Evolutionary conservation across 1,140 invertebrate species (phyloP).

Genomic region (Lepidurus packardi): DNA sequence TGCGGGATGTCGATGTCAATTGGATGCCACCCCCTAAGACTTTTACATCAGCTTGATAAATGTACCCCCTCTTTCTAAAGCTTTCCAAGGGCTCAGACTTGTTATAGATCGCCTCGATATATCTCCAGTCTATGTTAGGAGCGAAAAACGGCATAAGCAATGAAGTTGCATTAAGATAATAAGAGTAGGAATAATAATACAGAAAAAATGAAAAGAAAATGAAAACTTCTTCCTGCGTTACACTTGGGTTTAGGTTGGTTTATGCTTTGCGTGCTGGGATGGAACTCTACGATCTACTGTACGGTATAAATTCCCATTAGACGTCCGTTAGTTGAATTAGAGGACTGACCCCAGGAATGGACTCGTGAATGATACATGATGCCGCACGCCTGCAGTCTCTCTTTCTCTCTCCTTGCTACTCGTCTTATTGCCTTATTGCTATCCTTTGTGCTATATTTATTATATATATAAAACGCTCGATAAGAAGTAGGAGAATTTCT

Average conservation of each 20-base stretch:
- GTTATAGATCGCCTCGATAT: neutral
- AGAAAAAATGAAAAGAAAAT: too few relatives aligned
- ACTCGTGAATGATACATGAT: conserved; percentile 11
- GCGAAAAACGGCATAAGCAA: neutral
- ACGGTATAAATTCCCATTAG: conserved; percentile 19
- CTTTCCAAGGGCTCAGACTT: neutral
- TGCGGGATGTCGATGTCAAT: conserved; percentile 14
- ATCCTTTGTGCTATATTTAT: neutral
- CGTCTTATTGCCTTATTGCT: neutral
- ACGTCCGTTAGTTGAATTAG: conserved; percentile 13
- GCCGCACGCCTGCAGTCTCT: conserved; percentile 4
- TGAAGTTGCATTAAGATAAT: too few relatives aligned
- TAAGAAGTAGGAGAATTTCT: too few relatives aligned
- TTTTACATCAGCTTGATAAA: neutral
- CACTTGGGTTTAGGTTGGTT: too few relatives aligned
- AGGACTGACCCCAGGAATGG: conserved; percentile 13
- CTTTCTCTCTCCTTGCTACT: neutral
- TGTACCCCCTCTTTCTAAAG: neutral
- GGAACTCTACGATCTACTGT: neutral
- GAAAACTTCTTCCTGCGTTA: too few relatives aligned
- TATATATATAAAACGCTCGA: neutral
- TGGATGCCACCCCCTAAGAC: neutral
- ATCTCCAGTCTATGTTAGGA: neutral
- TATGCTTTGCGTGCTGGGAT: too few relatives aligned
- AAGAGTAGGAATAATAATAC: too few relatives aligned